Percentiles rank a stretch among this genome's conserved stretches.
Conservation (phyloP, 2,113 vertebrate species). For the Eira barbara region DNA sequence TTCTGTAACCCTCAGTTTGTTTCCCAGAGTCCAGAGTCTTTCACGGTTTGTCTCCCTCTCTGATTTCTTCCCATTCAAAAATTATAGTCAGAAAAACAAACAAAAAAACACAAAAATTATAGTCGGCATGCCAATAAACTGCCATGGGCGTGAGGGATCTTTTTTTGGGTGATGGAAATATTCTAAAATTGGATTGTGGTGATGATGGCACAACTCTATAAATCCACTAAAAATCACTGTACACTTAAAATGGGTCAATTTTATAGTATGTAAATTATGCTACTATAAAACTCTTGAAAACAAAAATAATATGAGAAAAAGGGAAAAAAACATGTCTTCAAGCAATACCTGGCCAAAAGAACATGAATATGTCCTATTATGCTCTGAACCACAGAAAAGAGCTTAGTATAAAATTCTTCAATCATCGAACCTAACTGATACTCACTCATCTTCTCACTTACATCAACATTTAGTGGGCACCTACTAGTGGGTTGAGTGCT, state of each 20-base stretch:
- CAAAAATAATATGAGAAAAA: background rate
- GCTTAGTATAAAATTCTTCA: background rate
- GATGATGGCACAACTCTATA: background rate
- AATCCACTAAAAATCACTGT: background rate
- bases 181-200: background rate
- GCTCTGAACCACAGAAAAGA: background rate
- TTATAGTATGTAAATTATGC: background rate
- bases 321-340: background rate
- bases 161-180: background rate
- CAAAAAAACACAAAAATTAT: background rate
- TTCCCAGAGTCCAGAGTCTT: background rate
- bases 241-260: background rate
- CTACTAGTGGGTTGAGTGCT: background rate
- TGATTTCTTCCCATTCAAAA: background rate
- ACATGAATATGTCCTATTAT: background rate
- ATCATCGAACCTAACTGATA: background rate
- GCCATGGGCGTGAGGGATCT: background rate
- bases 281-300: background rate
- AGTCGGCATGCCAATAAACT: background rate
- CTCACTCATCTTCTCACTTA: background rate
- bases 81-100: background rate
- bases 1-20: background rate
- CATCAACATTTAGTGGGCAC: background rate
- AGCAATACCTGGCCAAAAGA: background rate
- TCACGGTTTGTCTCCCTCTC: background rate